phyloP scores from a whole-genome alignment of 2,113 vertebrate species.

The Trogon surrucura region DNA sequence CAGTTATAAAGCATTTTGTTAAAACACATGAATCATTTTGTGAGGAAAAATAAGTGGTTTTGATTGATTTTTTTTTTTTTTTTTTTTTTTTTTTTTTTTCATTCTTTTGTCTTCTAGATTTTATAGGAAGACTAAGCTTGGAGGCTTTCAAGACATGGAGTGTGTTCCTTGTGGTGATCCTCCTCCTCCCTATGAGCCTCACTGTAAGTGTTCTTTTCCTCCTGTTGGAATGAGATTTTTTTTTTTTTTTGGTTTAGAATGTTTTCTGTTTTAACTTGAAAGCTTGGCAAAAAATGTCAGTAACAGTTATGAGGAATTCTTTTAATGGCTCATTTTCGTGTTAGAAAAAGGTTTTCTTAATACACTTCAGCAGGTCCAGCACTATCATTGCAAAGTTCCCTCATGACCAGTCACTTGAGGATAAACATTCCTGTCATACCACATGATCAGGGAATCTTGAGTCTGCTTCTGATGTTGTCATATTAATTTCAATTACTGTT shows the following conservation, averaged over 20 bases:
- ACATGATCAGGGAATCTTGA: background rate
- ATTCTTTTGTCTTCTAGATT: slow-evolving; percentile 78
- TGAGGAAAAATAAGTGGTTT: background rate
- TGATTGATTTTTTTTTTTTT: background rate
- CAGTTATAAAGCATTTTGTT: background rate
- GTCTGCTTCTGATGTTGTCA: background rate
- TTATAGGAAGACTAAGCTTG: slow-evolving; percentile 96
- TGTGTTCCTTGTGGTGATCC: slow-evolving; percentile 95
- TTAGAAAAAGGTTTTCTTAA: background rate
- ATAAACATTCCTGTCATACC: background rate
- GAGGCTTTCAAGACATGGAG: slow-evolving; percentile 98
- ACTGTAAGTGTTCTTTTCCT: slow-evolving; percentile 85
- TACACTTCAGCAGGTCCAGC: background rate
- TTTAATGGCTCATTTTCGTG: background rate
- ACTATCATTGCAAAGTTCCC: background rate
- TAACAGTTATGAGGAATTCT: background rate
- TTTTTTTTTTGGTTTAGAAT: background rate
- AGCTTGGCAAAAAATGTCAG: background rate
- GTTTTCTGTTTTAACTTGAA: background rate
- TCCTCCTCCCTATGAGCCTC: slow-evolving; percentile 93
- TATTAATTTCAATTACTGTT: background rate
- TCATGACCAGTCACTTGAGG: background rate
- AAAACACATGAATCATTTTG: background rate
- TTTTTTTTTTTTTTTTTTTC: background rate
- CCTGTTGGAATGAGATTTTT: background rate